Percentiles rank a stretch among this genome's conserved stretches.
phyloP scores from a whole-genome alignment of 2,797 vertebrate species.

The Microchirus variegatus region DNA sequence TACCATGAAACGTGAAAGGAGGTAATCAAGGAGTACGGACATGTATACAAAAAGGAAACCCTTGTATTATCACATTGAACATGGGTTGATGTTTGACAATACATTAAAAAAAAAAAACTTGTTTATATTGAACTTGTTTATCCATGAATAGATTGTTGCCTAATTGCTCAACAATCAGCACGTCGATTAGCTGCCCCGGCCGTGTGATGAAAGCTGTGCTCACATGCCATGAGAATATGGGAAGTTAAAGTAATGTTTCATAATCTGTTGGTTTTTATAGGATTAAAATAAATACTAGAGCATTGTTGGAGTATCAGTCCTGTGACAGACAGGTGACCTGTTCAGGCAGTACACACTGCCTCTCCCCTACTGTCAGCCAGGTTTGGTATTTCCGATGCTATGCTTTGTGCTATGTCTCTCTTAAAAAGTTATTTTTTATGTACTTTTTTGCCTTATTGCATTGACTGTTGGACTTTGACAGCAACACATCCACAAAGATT shows the following conservation, averaged over 20 bases:
- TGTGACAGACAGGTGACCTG: not conserved
- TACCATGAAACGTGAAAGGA: constrained; percentile 62
- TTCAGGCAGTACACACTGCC: not conserved
- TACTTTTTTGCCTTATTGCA: no score
- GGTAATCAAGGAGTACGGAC: constrained; percentile 42
- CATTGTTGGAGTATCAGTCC: not conserved
- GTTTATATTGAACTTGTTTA: constrained; percentile 13
- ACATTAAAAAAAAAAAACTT: no score
- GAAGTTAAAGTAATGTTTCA: constrained; percentile 41
- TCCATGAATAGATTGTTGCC: not conserved
- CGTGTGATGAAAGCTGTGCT: constrained; percentile 44
- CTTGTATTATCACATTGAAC: not conserved
- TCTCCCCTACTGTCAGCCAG: not conserved
- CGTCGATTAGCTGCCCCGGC: constrained; percentile 36
- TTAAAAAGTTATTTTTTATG: no score
- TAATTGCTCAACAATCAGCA: constrained; percentile 43
- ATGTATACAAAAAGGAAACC: constrained; percentile 33
- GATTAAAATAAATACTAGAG: not conserved
- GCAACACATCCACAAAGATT: no score
- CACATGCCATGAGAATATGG: constrained; percentile 33
- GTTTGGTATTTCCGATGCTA: no score
- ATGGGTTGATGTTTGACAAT: constrained; percentile 24
- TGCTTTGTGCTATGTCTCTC: no score
- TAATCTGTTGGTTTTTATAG: constrained; percentile 29
- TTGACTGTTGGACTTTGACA: no score